Base-by-base conservation (phyloP, 2,888 invertebrate species). In the Chrysotoxum bicinctum region DNA sequence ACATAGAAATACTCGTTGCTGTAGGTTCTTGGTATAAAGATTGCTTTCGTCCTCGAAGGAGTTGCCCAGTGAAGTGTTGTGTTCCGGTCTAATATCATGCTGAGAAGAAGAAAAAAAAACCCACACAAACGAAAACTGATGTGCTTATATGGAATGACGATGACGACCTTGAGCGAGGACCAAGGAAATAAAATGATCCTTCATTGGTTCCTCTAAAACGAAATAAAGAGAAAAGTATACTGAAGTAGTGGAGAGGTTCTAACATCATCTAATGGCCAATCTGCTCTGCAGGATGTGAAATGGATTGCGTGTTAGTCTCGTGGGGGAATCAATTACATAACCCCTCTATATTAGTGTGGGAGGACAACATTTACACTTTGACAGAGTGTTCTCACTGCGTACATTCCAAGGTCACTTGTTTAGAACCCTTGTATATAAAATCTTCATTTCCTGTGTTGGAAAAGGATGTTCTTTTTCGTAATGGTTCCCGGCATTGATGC, bases 41-140 rank as follows among this genome's bases (percentile, higher is more conserved):
- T 62, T 40, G 43, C 43, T 43, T 43, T 30, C 19, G 66, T 66
- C 66, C 66, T 50, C 32, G 43, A 68, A 73, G 79, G 79, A 79
- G 73, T 62, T 80, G 62, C 58, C 68, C 75, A 66, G 10, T 80
- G 70, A 84, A 80, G 84, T 84, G 66, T 45, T 75, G 66, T 80
- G 64, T 84, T 84, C 84, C 84, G 72, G 80, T 84, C 84, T 75
- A 84, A 70, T 80, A 70, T 70, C 84, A 48, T 43, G 78, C 83
- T 74, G 83, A 50, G 78, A 60, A 21, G 0, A 19, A 56, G 19
- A n/a, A 50, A 7, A n/a, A 60, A 60, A 26, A 40, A 40, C 14
- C 26, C 26, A 45, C 26, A 66, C 48, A 79, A 66, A 26, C 16
- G 4, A 74, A 58, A 40, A 43, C 58, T 74, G 26, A 56, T 58